Evolutionary conservation across 2,113 vertebrate genomes (phyloP), one percentile per base, ranked within the genome.

Genomic region (Herpailurus yagouaroundi): DNA sequence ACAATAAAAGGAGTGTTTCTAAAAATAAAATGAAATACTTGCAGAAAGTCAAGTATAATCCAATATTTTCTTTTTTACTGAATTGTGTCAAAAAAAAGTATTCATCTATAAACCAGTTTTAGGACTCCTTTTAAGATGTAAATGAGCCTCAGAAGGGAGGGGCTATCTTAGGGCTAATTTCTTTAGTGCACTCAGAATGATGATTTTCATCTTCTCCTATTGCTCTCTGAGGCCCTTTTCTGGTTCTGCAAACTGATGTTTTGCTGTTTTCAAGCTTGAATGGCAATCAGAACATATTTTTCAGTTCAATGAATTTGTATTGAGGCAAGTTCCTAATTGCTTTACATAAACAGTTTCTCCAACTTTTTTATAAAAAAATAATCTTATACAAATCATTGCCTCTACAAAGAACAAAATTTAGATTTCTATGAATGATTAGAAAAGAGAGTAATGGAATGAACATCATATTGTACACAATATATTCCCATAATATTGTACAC

Each of bases 191-290:
- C 84, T 91, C 16, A 29, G 45, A 94, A 79, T 85, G 45, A 90
- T 86, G 15, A 69, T 83, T 93, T 97, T 80, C 82, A 85, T 87
- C 48, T 95, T 79, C 29, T 63, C 74, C 83, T 88, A 90, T 69
- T 52, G 69, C 94, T 92, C 29, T 89, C 89, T 83, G 13, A 89
- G 85, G 85, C 33, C 96, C 18, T 93, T 95, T 97, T 81, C n/a
- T 64, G 41, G 7, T 94, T 63, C 91, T 96, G 14, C 52, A 97
- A 94, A 89, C 5, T 86, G 50, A 85, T 95, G 68, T 68, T 97
- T 97, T 96, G 31, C 73, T 97, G 48, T 95, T 97, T 98, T 93
- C 77, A 95, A 86, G 85, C 79, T 82, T 95, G 48, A 97, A 94
- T 91, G 92, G 27, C 80, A 96, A 92, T 97, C 9, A n/a, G 52